These are phyloP conservation scores for Saccostrea glomerata DNA, from an alignment of 1,140 invertebrate species.

Conservation along the genomic window DNA sequence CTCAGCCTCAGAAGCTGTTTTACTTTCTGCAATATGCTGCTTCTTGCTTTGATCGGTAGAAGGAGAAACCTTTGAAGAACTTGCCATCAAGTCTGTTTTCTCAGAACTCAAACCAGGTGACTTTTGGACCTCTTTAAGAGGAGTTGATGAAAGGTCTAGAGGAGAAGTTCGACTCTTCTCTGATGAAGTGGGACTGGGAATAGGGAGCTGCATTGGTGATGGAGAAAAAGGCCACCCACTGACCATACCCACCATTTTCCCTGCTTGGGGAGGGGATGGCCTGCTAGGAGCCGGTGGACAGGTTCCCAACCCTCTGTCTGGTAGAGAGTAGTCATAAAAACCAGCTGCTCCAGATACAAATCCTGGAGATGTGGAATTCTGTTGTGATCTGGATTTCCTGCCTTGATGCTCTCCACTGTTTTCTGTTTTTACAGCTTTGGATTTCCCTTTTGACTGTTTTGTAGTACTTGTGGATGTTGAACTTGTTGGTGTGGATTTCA, in stretches of 20 bases:
- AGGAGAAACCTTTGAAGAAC: slow-evolving; percentile 4
- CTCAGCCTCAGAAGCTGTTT: not conserved
- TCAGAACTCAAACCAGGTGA: slow-evolving; percentile 18
- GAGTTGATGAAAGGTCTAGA: slow-evolving; percentile 68
- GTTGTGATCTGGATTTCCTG: slow-evolving; percentile 28
- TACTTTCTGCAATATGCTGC: not conserved
- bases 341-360: slow-evolving; percentile 40
- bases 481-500: slow-evolving; percentile 29
- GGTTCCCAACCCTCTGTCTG: slow-evolving; percentile 71
- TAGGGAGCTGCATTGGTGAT: slow-evolving; percentile 57
- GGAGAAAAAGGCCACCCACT: slow-evolving; percentile 60
- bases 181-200: slow-evolving; percentile 56
- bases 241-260: slow-evolving; percentile 42
- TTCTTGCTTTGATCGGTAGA: slow-evolving; percentile 3
- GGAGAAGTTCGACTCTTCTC: slow-evolving; percentile 64
- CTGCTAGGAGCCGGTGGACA: slow-evolving; percentile 53
- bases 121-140: slow-evolving; percentile 59
- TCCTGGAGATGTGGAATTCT: not conserved
- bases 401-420: slow-evolving; percentile 30
- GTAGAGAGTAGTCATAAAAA: slow-evolving; percentile 73
- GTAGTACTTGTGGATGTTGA: not conserved
- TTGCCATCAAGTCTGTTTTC: slow-evolving; percentile 32
- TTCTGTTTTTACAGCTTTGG: slow-evolving; percentile 1
- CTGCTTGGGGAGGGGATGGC: slow-evolving; percentile 44
- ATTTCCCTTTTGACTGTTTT: slow-evolving; percentile 35